Base-by-base conservation (phyloP, 2,113 vertebrate species). In the Calidris pygmaea region DNA sequence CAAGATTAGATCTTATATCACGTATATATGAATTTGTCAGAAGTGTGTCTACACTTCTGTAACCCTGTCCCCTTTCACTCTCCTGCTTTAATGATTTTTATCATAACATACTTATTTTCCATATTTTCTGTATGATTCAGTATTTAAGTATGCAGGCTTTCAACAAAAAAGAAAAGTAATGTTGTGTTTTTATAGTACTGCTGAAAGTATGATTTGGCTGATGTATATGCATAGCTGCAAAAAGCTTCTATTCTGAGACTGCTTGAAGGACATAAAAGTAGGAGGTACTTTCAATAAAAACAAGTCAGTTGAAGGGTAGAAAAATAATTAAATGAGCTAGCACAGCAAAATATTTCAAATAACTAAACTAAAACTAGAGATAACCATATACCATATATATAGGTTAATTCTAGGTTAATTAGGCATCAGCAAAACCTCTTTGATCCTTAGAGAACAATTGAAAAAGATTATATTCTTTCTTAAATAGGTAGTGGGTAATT, bases 121-220 rank as follows among this genome's bases (percentile, higher is more conserved):
- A 5, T 72, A 58, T 87, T 91, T 91, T 92, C 47, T 90, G 8
- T 84, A 50, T 92, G 67, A 85, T 71, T 83, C 59, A 77, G 23
- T 85, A 67, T 67, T 88, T 80, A 91, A 80, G 20, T 47, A 74
- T 96, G 47, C 55, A 80, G 59, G 26, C 21, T 92, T 94, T 93
- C 29, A 85, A 55, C 32, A 81, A 72, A 85, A 85, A 48, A 67
- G 39, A 60, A 67, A 73, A 94, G 59, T 6, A 26, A 68, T 83
- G 66, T 13, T n/a, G 21, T 74, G 32, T 59, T 92, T 93, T 63
- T 92, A 47, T 80, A 75, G 35, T 74, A 78, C 50, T 71, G n/a
- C 13, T 84, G 60, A 90, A 94, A 85, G 12, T 67, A 90, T 83
- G 24, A 80, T 81, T 84, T 90, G 79, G 34, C 50, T 93, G 52